phyloP scores from a whole-genome alignment of 2,113 vertebrate genomes.

The Echinops telfairi region DNA sequence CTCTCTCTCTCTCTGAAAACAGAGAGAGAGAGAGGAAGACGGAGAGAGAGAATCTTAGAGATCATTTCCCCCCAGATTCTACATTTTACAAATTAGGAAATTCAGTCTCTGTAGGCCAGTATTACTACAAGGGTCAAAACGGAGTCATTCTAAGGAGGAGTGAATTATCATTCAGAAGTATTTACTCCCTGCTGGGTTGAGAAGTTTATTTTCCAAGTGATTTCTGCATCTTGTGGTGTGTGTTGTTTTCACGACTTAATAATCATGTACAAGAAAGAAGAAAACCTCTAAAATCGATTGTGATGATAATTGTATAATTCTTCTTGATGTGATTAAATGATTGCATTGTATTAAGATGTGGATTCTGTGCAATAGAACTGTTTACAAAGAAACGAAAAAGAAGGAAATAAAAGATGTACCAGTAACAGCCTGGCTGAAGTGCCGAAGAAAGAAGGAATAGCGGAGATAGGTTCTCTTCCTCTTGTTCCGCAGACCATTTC shows the following conservation, averaged over 20 bases:
- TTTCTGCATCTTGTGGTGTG: background rate
- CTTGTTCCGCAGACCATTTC: background rate
- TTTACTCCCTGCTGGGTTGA: too few relatives aligned
- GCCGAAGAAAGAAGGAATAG: conserved; percentile 14
- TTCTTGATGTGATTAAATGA: too few relatives aligned
- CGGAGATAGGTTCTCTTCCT: background rate
- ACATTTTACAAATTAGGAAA: conserved; percentile 50
- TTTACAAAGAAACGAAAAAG: too few relatives aligned
- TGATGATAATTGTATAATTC: too few relatives aligned
- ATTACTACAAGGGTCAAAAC: background rate
- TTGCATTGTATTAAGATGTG: too few relatives aligned
- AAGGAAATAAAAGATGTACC: too few relatives aligned
- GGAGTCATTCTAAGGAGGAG: background rate
- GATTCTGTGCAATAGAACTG: too few relatives aligned
- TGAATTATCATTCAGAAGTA: background rate
- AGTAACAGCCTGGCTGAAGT: background rate
- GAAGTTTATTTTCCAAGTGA: background rate
- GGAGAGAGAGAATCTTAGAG: background rate
- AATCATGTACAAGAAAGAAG: too few relatives aligned
- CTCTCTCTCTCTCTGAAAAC: too few relatives aligned
- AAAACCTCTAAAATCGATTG: too few relatives aligned
- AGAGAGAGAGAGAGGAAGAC: too few relatives aligned
- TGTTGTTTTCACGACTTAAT: background rate
- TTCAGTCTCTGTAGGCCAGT: background rate
- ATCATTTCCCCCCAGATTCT: background rate